Conservation (phyloP, 2,113 vertebrate species). For the Loxodonta africana region DNA sequence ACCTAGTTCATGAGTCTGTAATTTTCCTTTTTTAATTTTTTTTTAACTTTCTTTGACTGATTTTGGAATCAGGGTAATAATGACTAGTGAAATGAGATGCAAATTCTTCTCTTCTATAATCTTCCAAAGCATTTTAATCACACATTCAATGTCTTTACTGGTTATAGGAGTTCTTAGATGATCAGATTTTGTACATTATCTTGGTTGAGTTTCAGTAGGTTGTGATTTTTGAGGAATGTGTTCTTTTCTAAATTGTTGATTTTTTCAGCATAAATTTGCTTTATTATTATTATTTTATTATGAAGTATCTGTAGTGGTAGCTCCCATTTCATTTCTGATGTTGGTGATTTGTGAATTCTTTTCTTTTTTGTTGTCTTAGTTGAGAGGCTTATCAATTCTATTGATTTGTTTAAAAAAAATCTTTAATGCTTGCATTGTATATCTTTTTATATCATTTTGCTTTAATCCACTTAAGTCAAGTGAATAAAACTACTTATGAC, state of each 20-base stretch:
- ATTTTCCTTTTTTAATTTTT: neutral
- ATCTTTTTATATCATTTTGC: no score
- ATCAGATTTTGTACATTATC: conserved; percentile 12
- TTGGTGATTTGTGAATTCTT: neutral
- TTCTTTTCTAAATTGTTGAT: neutral
- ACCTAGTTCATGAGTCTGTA: neutral
- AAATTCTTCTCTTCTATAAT: neutral
- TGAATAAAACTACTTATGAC: no score
- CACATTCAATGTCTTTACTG: neutral
- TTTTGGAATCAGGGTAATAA: neutral
- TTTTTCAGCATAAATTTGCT: neutral
- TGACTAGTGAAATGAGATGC: neutral
- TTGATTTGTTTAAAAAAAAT: neutral
- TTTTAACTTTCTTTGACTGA: neutral
- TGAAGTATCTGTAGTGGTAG: neutral
- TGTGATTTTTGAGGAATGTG: neutral
- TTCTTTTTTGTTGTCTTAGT: neutral
- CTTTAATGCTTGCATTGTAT: neutral
- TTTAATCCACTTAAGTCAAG: no score
- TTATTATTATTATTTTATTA: neutral
- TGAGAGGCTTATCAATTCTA: neutral
- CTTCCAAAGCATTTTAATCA: neutral
- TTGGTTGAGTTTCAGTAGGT: neutral
- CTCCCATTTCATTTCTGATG: neutral
- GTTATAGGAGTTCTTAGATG: neutral